Base-by-base conservation (phyloP, 2,113 vertebrate species). In the Platysteira castanea region DNA sequence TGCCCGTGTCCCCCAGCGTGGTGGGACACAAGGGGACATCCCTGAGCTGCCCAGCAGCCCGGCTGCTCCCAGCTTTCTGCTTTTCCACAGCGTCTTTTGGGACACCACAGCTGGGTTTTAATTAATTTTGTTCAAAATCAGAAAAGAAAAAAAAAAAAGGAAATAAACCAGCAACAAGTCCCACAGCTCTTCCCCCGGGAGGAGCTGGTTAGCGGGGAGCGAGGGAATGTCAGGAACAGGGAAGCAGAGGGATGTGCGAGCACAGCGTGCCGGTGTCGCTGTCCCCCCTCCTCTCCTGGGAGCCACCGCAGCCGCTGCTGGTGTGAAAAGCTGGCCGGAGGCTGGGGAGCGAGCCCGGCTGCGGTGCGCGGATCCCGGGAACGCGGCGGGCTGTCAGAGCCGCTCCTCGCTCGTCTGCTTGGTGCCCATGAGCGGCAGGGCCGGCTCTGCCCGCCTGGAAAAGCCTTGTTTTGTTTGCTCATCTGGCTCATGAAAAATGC, bases 401-500 rank as follows among this genome's bases (percentile, higher is more conserved):
- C 5, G 31, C 85, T 97, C 87, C 91, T 37, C 1, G 1, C 87
- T 89, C 65, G 2, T 76, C 63, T 94, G 96, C 79, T 94, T 82
- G 89, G 76, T 91, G 96, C 94, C 93, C 57, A 79, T 92, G 93
- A 84, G 79, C 4, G 0, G 64, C 12, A 0, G 60, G 73, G 37
- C 68, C 2, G 0, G 41, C 69, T 35, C 64, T 47, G 10, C 39
- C 73, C 28, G 2, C 76, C 52, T 35, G 60, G 73, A 78, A 78
- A 79, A 76, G 61, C 10, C 70, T 91, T 73, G 86, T 74, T 95
- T 92, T 71, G 89, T 90, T 93, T 87, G 89, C 93, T 89, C 94
- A 75, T 84, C 79, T 56, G 92, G 50, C 89, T 97, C 95, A 97
- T 97, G 96, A 97, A 97, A 97, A 96, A 97, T 97, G 96, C 93